Conservation (phyloP, 2,797 vertebrate species). For the Darevskia mixta region DNA sequence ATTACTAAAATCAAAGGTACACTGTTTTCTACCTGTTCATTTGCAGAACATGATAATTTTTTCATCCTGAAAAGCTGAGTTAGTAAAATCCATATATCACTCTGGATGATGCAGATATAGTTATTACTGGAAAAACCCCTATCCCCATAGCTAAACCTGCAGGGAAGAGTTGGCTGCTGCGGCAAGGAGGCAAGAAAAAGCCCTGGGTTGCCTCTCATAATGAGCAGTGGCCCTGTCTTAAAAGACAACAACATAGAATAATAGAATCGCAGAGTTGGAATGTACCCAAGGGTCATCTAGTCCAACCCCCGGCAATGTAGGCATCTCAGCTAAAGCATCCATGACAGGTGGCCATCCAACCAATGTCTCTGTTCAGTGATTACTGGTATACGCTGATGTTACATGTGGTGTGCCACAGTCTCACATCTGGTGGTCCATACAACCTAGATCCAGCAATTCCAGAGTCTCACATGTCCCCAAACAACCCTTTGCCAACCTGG, state of each 20-base stretch:
- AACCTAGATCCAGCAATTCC: neutral
- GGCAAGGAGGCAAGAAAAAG: neutral
- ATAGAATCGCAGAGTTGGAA: too few relatives aligned
- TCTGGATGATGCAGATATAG: neutral
- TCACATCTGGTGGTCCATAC: neutral
- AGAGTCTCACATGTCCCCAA: neutral
- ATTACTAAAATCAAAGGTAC: constrained; percentile 22
- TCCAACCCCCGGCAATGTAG: too few relatives aligned
- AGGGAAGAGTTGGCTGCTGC: neutral
- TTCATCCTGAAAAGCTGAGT: constrained; percentile 1
- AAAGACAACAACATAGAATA: too few relatives aligned
- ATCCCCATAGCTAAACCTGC: neutral
- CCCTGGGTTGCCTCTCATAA: neutral
- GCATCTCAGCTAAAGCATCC: too few relatives aligned
- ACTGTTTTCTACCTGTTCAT: constrained; percentile 33
- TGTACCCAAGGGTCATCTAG: too few relatives aligned
- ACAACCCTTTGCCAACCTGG: too few relatives aligned
- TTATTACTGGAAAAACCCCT: neutral
- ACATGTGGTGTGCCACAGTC: too few relatives aligned
- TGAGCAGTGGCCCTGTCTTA: neutral
- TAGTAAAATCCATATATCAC: constrained; percentile 20
- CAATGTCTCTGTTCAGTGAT: neutral
- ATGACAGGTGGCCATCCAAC: too few relatives aligned
- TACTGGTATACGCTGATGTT: neutral
- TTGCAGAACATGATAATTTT: constrained; percentile 33